phyloP scores from a whole-genome alignment of 2,113 vertebrate genomes.

The Campylomormyrus tamandua region DNA sequence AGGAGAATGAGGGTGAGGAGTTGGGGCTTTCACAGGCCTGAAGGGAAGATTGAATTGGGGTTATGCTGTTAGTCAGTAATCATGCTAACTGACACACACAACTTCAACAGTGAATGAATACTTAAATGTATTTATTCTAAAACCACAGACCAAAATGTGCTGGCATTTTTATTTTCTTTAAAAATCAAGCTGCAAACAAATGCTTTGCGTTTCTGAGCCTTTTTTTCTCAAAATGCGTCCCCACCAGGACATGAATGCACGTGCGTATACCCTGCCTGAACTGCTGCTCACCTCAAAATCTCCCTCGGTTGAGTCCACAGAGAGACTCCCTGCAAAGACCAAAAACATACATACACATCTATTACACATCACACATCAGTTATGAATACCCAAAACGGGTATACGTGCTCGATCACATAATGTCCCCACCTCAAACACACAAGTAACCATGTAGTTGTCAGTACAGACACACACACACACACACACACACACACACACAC shows the following conservation, averaged over 20 bases:
- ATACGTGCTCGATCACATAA: not conserved
- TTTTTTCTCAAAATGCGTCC: not conserved
- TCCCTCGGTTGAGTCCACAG: constrained; percentile 70
- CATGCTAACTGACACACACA: not conserved
- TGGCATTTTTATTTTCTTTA: not conserved
- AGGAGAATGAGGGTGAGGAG: constrained; percentile 68
- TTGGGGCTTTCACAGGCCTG: constrained; percentile 73
- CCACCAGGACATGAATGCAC: not conserved
- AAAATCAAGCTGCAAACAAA: not conserved
- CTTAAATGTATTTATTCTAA: not conserved
- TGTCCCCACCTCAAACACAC: not conserved
- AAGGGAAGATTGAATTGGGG: not conserved
- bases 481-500: not conserved
- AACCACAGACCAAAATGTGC: not conserved
- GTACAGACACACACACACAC: not conserved
- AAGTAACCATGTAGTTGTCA: not conserved
- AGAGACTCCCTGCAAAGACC: constrained; percentile 61
- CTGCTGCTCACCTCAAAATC: constrained; percentile 60
- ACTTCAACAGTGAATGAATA: not conserved
- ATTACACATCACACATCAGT: not conserved
- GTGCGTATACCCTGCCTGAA: not conserved
- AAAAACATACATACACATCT: not conserved
- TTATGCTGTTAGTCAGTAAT: not conserved
- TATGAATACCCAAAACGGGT: not conserved
- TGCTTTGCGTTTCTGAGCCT: not conserved